These are phyloP conservation scores for Philopotamus ludificatus DNA, from an alignment of 1,140 invertebrate genomes.

Conservation along the genomic window DNA sequence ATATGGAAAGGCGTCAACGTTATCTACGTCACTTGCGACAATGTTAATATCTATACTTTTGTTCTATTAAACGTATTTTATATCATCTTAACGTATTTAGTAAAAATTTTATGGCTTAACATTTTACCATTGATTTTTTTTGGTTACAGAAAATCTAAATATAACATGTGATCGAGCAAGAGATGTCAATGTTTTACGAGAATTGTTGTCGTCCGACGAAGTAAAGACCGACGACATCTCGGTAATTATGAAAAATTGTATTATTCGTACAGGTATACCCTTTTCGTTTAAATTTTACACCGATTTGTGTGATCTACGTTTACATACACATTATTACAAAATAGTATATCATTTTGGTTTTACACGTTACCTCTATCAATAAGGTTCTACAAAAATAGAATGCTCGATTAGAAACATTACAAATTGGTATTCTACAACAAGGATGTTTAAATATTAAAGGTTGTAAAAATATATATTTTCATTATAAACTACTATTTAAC, in stretches of 20 bases:
- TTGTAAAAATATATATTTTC: constrained; percentile 34
- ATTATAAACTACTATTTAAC: background rate
- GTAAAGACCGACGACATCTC: too few relatives aligned
- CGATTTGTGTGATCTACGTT: background rate
- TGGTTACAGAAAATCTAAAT: too few relatives aligned
- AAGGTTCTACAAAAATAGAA: constrained; percentile 35
- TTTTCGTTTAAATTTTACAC: too few relatives aligned
- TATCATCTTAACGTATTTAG: background rate
- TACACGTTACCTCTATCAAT: background rate
- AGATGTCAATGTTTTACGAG: too few relatives aligned
- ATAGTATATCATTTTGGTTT: background rate
- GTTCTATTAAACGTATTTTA: background rate
- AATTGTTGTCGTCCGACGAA: too few relatives aligned
- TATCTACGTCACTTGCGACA: too few relatives aligned
- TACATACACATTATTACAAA: background rate
- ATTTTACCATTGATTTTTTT: background rate
- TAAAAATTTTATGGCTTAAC: background rate
- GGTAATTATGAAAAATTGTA: too few relatives aligned
- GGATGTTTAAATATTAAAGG: constrained; percentile 6
- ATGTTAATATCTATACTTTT: background rate
- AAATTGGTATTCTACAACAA: constrained; percentile 25
- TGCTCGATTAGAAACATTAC: constrained; percentile 24
- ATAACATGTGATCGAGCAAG: too few relatives aligned
- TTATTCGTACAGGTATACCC: too few relatives aligned
- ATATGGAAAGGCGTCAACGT: too few relatives aligned